Evolutionary conservation across 1,140 invertebrate genomes (phyloP).

Genomic region (Solen grandis): DNA sequence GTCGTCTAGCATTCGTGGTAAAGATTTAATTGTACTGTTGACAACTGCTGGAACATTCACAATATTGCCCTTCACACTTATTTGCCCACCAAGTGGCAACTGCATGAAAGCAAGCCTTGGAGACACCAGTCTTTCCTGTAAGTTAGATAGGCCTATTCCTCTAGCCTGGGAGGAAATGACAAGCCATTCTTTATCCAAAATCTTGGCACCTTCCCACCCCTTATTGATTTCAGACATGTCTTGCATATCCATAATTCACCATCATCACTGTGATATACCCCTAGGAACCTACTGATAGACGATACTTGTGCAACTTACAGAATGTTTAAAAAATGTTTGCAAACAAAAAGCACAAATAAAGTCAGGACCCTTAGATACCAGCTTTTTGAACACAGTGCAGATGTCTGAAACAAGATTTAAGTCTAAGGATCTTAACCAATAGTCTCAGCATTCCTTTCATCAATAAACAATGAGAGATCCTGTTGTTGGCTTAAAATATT

Average conservation of each 20-base stretch:
- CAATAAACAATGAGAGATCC: not conserved
- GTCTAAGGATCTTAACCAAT: not conserved
- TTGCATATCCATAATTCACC: conserved; percentile 1
- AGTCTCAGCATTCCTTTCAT: not conserved
- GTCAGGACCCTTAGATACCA: no score
- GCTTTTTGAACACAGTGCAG: not conserved
- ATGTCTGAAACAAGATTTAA: not conserved
- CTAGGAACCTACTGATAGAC: not conserved
- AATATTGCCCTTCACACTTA: no score
- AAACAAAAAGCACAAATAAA: no score
- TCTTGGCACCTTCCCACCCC: not conserved
- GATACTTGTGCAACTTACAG: no score
- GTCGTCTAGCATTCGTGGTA: conserved; percentile 12
- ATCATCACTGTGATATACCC: not conserved
- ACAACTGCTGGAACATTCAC: conserved; percentile 8
- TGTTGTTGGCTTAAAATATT: no score
- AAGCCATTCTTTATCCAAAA: no score
- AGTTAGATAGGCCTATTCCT: no score
- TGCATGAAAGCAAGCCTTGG: no score
- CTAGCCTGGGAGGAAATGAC: no score
- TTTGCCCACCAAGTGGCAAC: conserved; percentile 2
- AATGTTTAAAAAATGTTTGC: no score
- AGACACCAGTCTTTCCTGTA: no score
- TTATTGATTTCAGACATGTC: not conserved
- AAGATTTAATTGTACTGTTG: conserved; percentile 4